These are phyloP conservation scores for Masticophis lateralis DNA, from an alignment of 2,797 vertebrate genomes.

Conservation along the genomic window DNA sequence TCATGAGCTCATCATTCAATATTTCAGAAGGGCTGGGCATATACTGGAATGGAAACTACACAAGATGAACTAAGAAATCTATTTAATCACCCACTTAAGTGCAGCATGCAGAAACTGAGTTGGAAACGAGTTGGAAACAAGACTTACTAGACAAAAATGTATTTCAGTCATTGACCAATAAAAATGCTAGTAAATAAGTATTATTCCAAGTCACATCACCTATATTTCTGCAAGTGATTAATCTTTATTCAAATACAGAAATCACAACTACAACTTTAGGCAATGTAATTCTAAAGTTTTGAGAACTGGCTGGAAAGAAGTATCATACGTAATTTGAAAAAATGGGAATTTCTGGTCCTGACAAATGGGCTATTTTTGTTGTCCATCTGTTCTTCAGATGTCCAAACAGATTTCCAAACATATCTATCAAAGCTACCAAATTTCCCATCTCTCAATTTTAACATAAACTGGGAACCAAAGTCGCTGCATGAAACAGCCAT, in stretches of 20 bases:
- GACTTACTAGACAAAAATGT: neutral
- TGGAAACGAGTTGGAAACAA: neutral
- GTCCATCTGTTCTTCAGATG: neutral
- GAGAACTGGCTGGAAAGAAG: slow-evolving; percentile 15
- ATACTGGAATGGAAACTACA: neutral
- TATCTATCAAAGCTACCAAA: neutral
- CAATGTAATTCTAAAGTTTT: neutral
- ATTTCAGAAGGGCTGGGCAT: neutral
- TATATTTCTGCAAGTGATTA: slow-evolving; percentile 17
- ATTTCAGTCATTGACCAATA: neutral
- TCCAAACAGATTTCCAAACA: neutral
- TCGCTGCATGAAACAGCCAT: neutral
- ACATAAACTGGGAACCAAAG: slow-evolving; percentile 2
- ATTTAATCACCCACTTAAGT: neutral
- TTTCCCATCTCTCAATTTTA: neutral
- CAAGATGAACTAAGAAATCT: neutral
- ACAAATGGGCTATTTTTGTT: neutral
- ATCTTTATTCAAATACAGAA: neutral
- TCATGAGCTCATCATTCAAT: neutral
- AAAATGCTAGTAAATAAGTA: neutral
- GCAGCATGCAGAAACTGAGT: neutral
- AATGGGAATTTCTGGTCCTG: neutral
- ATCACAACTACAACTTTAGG: neutral
- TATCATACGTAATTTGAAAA: neutral
- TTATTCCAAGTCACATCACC: slow-evolving; percentile 8